Percentiles rank a stretch among this genome's conserved stretches.
phyloP scores from a whole-genome alignment of 2,113 vertebrate species.

The Labeo catla region DNA sequence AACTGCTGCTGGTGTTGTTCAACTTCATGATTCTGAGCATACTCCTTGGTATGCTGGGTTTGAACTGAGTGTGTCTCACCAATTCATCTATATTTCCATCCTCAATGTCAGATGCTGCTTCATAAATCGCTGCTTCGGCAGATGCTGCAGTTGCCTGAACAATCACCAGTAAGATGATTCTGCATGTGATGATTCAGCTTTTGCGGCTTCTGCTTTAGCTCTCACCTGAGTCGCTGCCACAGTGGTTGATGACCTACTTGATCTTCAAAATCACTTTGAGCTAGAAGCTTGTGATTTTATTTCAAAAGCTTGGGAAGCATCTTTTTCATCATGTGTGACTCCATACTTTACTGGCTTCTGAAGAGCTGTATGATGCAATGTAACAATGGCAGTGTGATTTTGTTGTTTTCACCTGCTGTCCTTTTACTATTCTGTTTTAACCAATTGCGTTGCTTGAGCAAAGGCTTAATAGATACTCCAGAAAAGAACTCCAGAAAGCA shows the following conservation, averaged over 20 bases:
- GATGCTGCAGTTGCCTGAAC: constrained; percentile 1
- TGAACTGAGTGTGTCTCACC: neutral
- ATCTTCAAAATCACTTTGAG: neutral
- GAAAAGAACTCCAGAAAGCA: too few species aligned
- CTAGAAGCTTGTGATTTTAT: neutral
- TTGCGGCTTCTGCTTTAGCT: neutral
- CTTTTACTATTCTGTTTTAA: neutral
- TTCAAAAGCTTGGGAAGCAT: neutral
- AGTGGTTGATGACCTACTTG: neutral
- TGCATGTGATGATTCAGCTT: neutral
- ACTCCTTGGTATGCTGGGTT: neutral
- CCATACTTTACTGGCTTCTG: neutral
- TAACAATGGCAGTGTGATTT: neutral
- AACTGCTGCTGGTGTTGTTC: neutral
- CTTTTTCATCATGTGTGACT: neutral
- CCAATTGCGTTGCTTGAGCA: too few species aligned
- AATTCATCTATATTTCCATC: neutral
- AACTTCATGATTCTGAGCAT: neutral
- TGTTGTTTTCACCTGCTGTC: neutral
- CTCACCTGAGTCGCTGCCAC: neutral
- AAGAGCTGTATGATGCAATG: neutral
- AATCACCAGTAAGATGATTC: too few species aligned
- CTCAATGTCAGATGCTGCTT: neutral
- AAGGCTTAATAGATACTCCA: too few species aligned
- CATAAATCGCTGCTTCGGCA: neutral